These are phyloP conservation scores for Branchinecta sandiegonensis DNA, from an alignment of 2,888 invertebrate species.

Conservation along the genomic window DNA sequence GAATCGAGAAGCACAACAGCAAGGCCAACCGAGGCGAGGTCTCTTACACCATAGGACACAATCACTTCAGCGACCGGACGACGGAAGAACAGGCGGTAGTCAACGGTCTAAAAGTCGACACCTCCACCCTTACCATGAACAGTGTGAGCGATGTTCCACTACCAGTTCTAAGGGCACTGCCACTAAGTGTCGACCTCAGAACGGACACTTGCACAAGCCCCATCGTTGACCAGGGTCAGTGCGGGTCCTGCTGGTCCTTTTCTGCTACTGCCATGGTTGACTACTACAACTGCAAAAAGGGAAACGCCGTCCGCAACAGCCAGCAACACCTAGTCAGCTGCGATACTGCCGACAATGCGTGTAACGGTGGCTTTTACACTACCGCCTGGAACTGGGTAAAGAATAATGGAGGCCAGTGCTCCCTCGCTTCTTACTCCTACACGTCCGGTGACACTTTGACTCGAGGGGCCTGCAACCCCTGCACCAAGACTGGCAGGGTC, in stretches of 20 bases:
- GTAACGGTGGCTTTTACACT: background rate
- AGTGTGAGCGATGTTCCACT: background rate
- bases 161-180: background rate
- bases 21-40: constrained; percentile 4
- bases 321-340: background rate
- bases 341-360: background rate
- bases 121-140: background rate
- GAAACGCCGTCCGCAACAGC: background rate
- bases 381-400: constrained; percentile 1
- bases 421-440: background rate
- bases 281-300: background rate
- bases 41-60: background rate
- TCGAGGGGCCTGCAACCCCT: background rate
- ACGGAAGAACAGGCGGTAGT: background rate
- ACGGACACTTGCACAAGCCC: background rate
- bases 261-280: background rate
- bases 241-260: background rate
- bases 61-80: background rate
- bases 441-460: background rate
- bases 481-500: background rate
- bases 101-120: background rate
- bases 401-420: background rate
- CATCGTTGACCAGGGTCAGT: background rate
- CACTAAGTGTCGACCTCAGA: background rate
- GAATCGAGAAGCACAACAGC: background rate